These are phyloP conservation scores for Spinus pinus DNA, from an alignment of 2,797 vertebrate genomes.

Conservation along the genomic window DNA sequence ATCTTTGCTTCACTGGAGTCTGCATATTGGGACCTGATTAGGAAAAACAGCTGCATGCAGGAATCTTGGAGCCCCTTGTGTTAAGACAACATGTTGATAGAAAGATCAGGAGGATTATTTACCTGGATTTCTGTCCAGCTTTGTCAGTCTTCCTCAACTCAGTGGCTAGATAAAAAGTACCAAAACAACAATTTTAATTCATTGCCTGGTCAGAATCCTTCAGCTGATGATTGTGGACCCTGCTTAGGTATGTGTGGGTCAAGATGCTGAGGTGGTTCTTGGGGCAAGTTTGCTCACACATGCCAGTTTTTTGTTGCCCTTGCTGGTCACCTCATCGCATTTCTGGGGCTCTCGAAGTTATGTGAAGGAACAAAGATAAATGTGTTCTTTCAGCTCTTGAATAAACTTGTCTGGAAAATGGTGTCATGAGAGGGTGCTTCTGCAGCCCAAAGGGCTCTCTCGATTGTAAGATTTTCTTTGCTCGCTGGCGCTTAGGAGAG, in stretches of 20 bases:
- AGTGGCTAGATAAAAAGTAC: not conserved
- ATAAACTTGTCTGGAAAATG: not conserved
- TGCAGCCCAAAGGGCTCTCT: not conserved
- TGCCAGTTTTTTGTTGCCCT: not conserved
- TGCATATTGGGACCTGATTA: not conserved
- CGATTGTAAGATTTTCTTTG: not conserved
- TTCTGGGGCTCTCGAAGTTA: not conserved
- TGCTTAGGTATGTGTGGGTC: not conserved
- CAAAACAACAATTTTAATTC: not conserved
- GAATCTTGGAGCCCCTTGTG: not conserved
- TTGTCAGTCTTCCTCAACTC: not conserved
- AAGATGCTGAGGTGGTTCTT: not conserved
- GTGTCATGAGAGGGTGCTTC: not conserved
- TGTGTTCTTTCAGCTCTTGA: not conserved
- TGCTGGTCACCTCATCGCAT: not conserved
- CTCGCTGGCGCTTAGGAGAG: rapidly evolving
- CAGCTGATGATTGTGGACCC: not conserved
- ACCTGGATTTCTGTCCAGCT: not conserved
- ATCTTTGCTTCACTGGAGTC: not conserved
- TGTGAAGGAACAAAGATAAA: not conserved
- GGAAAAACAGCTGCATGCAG: not conserved
- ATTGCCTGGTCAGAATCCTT: not conserved
- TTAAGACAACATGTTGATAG: not conserved
- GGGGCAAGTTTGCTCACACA: not conserved
- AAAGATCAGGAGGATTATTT: not conserved